phyloP scores from a whole-genome alignment of 2,113 vertebrate genomes.

The Psilopogon haemacephalus region DNA sequence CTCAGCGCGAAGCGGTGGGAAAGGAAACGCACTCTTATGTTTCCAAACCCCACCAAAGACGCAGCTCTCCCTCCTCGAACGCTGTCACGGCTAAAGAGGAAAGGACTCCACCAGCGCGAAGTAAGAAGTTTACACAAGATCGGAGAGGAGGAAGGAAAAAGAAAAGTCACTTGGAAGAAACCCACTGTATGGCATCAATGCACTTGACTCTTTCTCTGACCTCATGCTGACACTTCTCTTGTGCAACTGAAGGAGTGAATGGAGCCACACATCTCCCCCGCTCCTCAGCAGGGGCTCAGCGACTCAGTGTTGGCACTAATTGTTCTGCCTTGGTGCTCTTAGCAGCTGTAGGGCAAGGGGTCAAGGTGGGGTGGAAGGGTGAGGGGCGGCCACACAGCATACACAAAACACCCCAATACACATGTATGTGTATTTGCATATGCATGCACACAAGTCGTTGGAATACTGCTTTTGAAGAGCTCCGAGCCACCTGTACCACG shows the following conservation, averaged over 20 bases:
- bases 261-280: background rate
- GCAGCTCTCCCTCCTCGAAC: background rate
- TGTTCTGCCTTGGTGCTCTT: accelerated
- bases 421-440: accelerated
- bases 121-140: background rate
- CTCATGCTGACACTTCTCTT: background rate
- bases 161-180: background rate
- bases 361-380: accelerated
- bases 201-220: background rate
- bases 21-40: conserved; percentile 67
- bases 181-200: background rate
- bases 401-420: background rate
- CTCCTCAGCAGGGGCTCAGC: background rate
- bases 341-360: accelerated
- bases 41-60: conserved; percentile 51
- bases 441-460: too few relatives aligned
- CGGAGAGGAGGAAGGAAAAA: background rate
- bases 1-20: conserved; percentile 71
- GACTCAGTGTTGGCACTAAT: accelerated
- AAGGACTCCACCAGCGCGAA: background rate
- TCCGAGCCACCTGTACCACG: accelerated
- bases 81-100: conserved; percentile 42
- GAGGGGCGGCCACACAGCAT: accelerated
- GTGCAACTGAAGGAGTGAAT: background rate
- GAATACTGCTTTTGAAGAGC: background rate